phyloP scores from a whole-genome alignment of 2,797 vertebrate genomes.

The Gila robusta region DNA sequence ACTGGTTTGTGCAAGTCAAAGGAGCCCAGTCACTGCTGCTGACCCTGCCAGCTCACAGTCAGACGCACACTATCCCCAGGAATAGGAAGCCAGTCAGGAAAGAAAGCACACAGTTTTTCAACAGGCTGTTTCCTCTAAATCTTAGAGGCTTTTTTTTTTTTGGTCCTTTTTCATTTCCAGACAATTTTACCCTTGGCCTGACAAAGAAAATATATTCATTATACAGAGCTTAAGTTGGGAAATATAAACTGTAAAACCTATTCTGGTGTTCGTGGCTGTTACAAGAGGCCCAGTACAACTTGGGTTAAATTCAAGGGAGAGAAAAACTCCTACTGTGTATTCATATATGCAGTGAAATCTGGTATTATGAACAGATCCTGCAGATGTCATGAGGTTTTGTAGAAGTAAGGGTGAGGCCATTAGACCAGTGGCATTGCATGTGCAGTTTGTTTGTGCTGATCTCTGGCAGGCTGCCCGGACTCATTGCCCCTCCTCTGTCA shows the following conservation, averaged over 20 bases:
- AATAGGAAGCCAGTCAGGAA: constrained; percentile 56
- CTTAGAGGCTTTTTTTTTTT: background rate
- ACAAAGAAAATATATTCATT: constrained; percentile 44
- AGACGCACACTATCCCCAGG: constrained; percentile 21
- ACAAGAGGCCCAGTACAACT: background rate
- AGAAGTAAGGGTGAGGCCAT: constrained; percentile 31
- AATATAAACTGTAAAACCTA: background rate
- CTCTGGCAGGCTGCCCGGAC: constrained; percentile 28
- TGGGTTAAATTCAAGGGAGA: background rate
- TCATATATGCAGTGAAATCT: constrained; percentile 3
- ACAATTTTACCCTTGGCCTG: constrained; percentile 24
- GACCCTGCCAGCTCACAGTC: constrained; percentile 23
- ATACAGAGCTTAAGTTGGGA: background rate
- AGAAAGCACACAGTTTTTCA: constrained; percentile 46
- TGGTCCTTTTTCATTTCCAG: constrained; percentile 40
- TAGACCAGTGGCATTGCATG: constrained; percentile 29
- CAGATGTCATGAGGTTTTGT: constrained; percentile 32
- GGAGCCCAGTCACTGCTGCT: constrained; percentile 14
- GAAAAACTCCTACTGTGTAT: constrained; percentile 6
- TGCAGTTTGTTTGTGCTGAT: constrained; percentile 43
- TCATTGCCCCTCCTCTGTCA: constrained; percentile 65
- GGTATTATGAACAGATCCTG: constrained; percentile 12
- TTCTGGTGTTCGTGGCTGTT: background rate
- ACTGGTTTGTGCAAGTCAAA: constrained; percentile 11
- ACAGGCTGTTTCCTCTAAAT: constrained; percentile 45